Base-by-base conservation (phyloP, 1,140 invertebrate species). In the Hyphantria cunea region DNA sequence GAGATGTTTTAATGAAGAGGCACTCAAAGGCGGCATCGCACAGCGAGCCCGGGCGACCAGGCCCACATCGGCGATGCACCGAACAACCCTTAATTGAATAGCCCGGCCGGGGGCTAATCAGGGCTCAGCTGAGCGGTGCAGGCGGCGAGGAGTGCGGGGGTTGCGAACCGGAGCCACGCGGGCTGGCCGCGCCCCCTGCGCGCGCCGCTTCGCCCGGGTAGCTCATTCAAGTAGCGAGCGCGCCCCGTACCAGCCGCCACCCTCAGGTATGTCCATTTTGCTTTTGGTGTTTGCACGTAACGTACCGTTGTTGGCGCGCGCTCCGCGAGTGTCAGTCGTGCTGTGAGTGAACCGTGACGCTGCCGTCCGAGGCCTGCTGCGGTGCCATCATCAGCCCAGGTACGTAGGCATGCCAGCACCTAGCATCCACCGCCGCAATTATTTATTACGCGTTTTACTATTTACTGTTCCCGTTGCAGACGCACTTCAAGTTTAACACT, bases 261-360 rank as follows among this genome's bases (percentile, higher is more conserved):
- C 78, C 84, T 80, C 86, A 89, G 86, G 86, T 89, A 89, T 83
- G 86, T 88, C 80, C 86, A 89, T 86, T 89, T 88, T 84, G 85
- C 85, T 90, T 86, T 86, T 86, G 87, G 84, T 88, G 87, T 86
- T 80, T 78, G 84, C 77, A 76, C 84, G 85, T 70, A 72, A 68
- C 75, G 78, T 74, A 58, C 55, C 55, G 47, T 48, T 72, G 32
- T 48, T 72, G 68, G 78, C 58, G 67, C 73, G 76, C 80, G 82
- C 75, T 76, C 64, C 84, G 84, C 84, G 84, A 87, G 86, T 87
- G 86, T 80, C 80, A 77, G 79, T 84, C 76, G 80, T 78, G 72
- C 81, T 74, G 80, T 80, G 83, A 82, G 79, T 87, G 84, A 70
- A 66, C 76, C 69, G 79, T 81, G 75, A 64, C 39, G 72, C 70